Conservation (phyloP, 2,113 vertebrate species). For the Albula goreensis region DNA sequence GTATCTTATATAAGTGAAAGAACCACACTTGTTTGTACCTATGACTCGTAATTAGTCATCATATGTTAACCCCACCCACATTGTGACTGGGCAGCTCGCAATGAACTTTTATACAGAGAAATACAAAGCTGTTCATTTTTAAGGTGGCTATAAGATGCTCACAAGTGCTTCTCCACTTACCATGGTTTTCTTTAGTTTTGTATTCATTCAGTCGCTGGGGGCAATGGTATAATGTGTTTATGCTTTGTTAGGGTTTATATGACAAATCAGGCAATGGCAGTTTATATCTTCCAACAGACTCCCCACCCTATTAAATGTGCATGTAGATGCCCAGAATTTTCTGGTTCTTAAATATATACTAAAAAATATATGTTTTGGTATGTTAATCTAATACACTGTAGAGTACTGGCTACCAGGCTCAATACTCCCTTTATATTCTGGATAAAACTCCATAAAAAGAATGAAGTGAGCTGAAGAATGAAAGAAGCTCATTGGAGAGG, state of each 20-base stretch:
- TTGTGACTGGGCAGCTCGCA: neutral
- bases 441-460: neutral
- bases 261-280: too few relatives aligned
- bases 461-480: too few relatives aligned
- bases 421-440: neutral
- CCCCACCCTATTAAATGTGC: too few relatives aligned
- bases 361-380: too few relatives aligned
- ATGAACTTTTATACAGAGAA: neutral
- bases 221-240: too few relatives aligned
- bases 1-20: neutral
- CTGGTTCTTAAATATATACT: too few relatives aligned
- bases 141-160: neutral
- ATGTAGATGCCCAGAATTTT: too few relatives aligned
- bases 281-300: too few relatives aligned
- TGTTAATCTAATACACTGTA: too few relatives aligned
- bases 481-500: too few relatives aligned
- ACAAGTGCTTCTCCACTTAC: neutral
- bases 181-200: neutral
- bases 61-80: neutral
- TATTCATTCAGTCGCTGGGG: too few relatives aligned
- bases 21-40: neutral
- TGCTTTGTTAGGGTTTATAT: too few relatives aligned
- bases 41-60: neutral
- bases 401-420: neutral
- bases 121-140: neutral